Evolutionary conservation across 1,140 invertebrate species (phyloP).

Genomic region (Dufourea novaeangliae): DNA sequence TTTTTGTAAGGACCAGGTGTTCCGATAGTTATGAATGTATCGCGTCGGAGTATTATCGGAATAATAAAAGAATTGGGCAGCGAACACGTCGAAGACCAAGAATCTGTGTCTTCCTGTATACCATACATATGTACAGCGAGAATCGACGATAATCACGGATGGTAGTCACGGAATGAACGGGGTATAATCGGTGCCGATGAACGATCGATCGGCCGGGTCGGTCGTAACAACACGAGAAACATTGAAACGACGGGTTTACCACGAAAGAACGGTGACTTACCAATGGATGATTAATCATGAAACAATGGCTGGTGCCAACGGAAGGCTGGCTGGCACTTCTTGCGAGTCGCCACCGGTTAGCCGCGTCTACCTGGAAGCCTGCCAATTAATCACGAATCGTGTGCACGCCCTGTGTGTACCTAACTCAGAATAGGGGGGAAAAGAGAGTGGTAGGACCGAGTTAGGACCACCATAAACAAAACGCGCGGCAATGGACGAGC

Average conservation of each 20-base stretch:
- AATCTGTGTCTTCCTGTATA: neutral
- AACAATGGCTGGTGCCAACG: constrained; percentile 68
- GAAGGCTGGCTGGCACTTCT: constrained; percentile 57
- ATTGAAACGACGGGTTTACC: constrained; percentile 56
- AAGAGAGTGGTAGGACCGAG: constrained; percentile 63
- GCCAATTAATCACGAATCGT: constrained; percentile 75
- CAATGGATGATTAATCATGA: constrained; percentile 76
- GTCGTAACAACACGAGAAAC: constrained; percentile 50
- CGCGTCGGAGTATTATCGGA: too few species aligned
- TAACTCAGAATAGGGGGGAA: too few species aligned
- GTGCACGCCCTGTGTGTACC: constrained; percentile 61
- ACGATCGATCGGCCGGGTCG: constrained; percentile 41
- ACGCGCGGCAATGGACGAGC: constrained; percentile 57
- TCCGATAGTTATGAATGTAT: too few species aligned
- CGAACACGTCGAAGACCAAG: too few species aligned
- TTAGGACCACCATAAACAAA: constrained; percentile 74
- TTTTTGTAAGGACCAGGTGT: too few species aligned
- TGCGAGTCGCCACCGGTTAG: constrained; percentile 60
- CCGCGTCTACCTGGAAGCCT: constrained; percentile 72
- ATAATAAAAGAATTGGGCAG: neutral
- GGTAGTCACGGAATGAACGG: constrained; percentile 41
- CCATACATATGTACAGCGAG: too few species aligned
- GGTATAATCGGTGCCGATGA: constrained; percentile 50
- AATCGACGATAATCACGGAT: neutral
- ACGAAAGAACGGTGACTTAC: constrained; percentile 63